Conservation (phyloP, 2,113 vertebrate species). For the Pimephales promelas region DNA sequence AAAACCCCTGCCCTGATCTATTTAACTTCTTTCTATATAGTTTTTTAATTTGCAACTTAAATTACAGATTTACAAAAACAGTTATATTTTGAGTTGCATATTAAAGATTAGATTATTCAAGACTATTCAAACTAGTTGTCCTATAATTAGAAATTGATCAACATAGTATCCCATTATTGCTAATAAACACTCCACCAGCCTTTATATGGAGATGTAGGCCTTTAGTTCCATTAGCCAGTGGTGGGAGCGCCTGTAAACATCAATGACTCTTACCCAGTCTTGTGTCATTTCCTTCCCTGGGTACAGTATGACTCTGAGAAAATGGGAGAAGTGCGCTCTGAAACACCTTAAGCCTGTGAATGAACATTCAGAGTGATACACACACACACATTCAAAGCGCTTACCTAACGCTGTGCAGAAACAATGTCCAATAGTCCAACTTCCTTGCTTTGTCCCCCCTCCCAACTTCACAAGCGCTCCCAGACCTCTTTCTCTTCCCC, state of each 20-base stretch:
- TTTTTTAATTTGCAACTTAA: neutral
- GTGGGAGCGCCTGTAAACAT: slow-evolving; percentile 38
- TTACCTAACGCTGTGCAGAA: slow-evolving; percentile 72
- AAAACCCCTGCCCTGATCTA: neutral
- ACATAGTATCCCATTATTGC: neutral
- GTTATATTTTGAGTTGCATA: neutral
- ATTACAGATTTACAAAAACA: neutral
- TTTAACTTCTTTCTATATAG: neutral
- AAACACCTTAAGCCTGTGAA: slow-evolving; percentile 56
- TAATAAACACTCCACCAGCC: neutral
- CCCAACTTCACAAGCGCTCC: slow-evolving; percentile 72
- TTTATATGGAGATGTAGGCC: slow-evolving; percentile 24
- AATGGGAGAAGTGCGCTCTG: slow-evolving; percentile 44
- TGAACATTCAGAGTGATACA: slow-evolving; percentile 48
- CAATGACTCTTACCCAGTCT: slow-evolving; percentile 39
- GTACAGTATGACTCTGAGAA: slow-evolving; percentile 57
- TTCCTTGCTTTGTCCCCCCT: slow-evolving; percentile 79
- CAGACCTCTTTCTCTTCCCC: slow-evolving; percentile 72
- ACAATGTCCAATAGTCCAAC: slow-evolving; percentile 77
- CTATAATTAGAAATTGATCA: neutral
- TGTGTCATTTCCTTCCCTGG: slow-evolving; percentile 56
- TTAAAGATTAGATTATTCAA: too few relatives aligned
- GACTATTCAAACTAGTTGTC: neutral
- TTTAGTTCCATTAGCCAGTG: neutral
- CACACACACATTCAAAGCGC: slow-evolving; percentile 62